A percentile compares a stretch with the other conserved stretches of the same genome.
Evolutionary conservation across 1,140 invertebrate genomes (phyloP).

Genomic region (Drosophila prosaltans): DNA sequence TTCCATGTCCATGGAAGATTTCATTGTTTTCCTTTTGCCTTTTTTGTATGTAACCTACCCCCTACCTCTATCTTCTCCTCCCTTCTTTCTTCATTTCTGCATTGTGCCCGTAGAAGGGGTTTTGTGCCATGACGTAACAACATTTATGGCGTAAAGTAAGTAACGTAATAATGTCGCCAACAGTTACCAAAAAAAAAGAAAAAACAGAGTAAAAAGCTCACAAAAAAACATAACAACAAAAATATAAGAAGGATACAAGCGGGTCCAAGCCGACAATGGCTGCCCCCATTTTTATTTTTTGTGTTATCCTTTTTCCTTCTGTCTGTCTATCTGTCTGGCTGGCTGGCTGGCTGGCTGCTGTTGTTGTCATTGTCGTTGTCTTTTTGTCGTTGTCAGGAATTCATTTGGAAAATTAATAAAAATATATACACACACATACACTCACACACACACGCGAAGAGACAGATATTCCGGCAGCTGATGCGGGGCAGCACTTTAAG

Average conservation of each 20-base stretch:
- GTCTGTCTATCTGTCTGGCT: conserved; percentile 36
- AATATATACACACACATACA: conserved; percentile 52
- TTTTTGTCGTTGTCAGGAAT: conserved; percentile 66
- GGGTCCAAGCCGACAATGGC: conserved; percentile 50
- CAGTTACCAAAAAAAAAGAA: conserved; percentile 62
- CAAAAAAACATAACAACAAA: conserved; percentile 22
- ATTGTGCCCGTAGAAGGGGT: not conserved
- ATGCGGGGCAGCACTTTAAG: conserved; percentile 32
- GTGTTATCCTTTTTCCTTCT: conserved; percentile 41
- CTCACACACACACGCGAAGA: conserved; percentile 13
- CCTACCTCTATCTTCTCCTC: too few species aligned
- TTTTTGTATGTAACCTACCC: conserved; percentile 37
- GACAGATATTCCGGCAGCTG: not conserved
- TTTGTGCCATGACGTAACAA: conserved; percentile 64
- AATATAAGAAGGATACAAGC: conserved; percentile 27
- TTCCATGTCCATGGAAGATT: conserved; percentile 38
- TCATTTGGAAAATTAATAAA: conserved; percentile 82
- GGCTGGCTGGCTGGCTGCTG: not conserved
- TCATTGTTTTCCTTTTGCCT: conserved; percentile 48
- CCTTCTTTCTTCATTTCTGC: not conserved
- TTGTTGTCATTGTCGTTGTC: conserved; percentile 46
- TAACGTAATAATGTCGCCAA: conserved; percentile 80
- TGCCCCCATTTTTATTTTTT: conserved; percentile 45
- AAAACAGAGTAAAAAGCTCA: not conserved
- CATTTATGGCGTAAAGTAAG: conserved; percentile 79